phyloP scores from a whole-genome alignment of 2,888 invertebrate species.

The Epinotia nisella region DNA sequence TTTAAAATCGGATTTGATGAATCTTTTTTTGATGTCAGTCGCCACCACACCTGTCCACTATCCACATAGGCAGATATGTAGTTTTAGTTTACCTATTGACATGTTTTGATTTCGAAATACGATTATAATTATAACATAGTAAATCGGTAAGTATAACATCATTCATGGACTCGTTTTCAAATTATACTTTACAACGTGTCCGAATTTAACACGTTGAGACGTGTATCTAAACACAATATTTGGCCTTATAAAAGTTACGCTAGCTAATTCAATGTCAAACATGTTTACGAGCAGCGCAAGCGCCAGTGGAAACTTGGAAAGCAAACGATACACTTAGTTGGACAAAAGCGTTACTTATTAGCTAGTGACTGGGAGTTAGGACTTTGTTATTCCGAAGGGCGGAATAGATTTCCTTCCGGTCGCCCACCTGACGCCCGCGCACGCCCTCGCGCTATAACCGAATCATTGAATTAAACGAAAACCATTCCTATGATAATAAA shows the following conservation, averaged over 20 bases:
- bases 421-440: slow-evolving; percentile 72
- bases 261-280: slow-evolving; percentile 44
- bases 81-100: neutral
- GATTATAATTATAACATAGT: neutral
- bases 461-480: slow-evolving; percentile 69
- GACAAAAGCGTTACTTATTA: slow-evolving; percentile 1
- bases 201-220: slow-evolving; percentile 7
- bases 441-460: slow-evolving; percentile 64
- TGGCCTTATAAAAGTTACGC: slow-evolving; percentile 38
- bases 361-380: slow-evolving; percentile 2
- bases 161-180: slow-evolving; percentile 1
- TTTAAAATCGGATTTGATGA: no score
- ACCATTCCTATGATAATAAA: slow-evolving; percentile 66
- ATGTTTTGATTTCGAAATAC: neutral
- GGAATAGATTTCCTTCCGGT: slow-evolving; percentile 75
- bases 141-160: neutral
- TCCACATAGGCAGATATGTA: neutral
- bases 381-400: neutral
- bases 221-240: slow-evolving; percentile 21
- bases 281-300: slow-evolving; percentile 31
- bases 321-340: neutral
- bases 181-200: slow-evolving; percentile 23
- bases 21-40: no score
- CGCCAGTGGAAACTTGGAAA: slow-evolving; percentile 42
- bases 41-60: no score